Evolutionary conservation across 37 sponge, comb jelly and placozoan species (phyloP).

Genomic region (Theonella swinhoei): DNA sequence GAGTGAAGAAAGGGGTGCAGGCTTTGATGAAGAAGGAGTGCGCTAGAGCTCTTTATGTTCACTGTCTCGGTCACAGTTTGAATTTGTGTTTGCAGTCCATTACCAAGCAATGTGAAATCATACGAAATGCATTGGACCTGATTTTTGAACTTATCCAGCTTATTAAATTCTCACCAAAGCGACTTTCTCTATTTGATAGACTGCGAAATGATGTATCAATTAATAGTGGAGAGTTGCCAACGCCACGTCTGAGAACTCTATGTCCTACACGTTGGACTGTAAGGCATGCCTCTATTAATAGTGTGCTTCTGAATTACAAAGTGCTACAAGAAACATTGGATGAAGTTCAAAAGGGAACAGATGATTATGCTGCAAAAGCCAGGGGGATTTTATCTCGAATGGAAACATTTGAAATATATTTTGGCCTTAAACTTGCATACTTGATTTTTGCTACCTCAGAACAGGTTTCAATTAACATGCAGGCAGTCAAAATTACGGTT

Average conservation of each 20-base stretch:
- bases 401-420: conserved; percentile 25
- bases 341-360: conserved; percentile 42
- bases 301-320: conserved; percentile 42
- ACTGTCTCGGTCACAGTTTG: conserved; percentile 62
- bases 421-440: conserved; percentile 23
- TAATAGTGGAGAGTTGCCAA: conserved; percentile 14
- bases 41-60: conserved; percentile 15
- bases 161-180: conserved; percentile 43
- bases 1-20: conserved; percentile 24
- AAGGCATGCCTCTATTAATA: conserved; percentile 41
- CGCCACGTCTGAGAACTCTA: conserved; percentile 37
- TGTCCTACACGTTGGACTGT: conserved; percentile 70
- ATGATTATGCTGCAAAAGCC: conserved; percentile 67
- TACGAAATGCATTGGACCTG: conserved; percentile 44
- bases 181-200: not conserved
- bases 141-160: conserved; percentile 43
- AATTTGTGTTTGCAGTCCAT: conserved; percentile 56
- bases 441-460: conserved; percentile 35
- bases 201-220: not conserved
- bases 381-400: conserved; percentile 11
- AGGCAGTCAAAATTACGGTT: conserved; percentile 40
- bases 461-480: conserved; percentile 19
- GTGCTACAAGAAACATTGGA: conserved; percentile 32
- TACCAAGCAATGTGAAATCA: conserved; percentile 5
- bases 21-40: conserved; percentile 2